A percentile compares a stretch with the other conserved stretches of the same genome.
phyloP scores from a whole-genome alignment of 2,888 invertebrate species.

The Thera obeliscata region DNA sequence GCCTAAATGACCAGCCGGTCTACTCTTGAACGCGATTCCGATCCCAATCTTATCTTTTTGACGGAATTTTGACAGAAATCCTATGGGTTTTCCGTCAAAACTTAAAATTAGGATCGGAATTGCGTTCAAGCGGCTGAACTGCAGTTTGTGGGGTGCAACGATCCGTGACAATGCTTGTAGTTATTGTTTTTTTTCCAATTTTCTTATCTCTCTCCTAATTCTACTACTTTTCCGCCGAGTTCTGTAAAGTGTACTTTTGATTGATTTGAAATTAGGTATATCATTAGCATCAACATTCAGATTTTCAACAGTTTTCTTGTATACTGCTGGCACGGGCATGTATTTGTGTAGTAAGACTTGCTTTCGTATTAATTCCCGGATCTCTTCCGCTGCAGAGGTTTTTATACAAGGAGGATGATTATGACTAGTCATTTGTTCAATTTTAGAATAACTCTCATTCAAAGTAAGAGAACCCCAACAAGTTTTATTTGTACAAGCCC shows the following conservation, averaged over 20 bases:
- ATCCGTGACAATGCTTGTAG: too few species aligned
- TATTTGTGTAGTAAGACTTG: conserved; percentile 2
- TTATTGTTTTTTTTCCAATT: too few species aligned
- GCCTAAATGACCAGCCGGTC: too few species aligned
- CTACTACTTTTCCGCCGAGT: not conserved
- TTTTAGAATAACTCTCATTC: conserved; percentile 6
- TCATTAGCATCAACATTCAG: conserved; percentile 1
- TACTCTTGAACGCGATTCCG: too few species aligned
- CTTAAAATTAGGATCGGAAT: too few species aligned
- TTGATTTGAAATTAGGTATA: conserved; percentile 9
- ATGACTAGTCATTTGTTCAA: conserved; percentile 7
- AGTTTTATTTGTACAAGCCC: conserved; percentile 10
- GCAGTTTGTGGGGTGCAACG: too few species aligned
- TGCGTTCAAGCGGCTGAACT: too few species aligned
- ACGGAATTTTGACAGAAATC: too few species aligned
- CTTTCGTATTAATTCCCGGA: conserved; percentile 9
- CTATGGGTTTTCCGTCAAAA: too few species aligned
- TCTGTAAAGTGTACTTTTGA: conserved; percentile 14
- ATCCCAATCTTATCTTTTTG: too few species aligned
- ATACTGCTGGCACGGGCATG: conserved; percentile 2
- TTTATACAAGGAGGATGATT: conserved; percentile 10
- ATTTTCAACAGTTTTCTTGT: conserved; percentile 5
- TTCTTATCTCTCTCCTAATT: not conserved
- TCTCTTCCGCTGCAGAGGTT: not conserved
- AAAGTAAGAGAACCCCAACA: conserved; percentile 5